Percentiles rank a stretch among this genome's conserved stretches.
These are phyloP conservation scores for Isoperla grammatica DNA, from an alignment of 2,888 invertebrate genomes.

Conservation along the genomic window DNA sequence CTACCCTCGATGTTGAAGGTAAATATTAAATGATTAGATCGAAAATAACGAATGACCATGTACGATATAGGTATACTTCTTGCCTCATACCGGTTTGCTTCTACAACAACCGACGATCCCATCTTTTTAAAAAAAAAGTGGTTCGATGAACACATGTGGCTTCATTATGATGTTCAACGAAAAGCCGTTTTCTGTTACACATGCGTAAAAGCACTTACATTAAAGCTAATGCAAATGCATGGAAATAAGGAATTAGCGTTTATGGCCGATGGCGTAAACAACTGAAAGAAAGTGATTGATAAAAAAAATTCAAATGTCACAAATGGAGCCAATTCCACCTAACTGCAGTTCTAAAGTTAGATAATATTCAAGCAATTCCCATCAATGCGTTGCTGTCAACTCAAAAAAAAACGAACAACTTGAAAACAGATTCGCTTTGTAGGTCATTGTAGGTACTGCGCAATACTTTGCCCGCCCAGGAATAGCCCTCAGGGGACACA, in stretches of 20 bases:
- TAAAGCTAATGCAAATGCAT: not conserved
- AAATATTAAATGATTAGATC: too few relatives aligned
- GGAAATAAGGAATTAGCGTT: not conserved
- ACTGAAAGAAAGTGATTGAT: slow-evolving; percentile 9
- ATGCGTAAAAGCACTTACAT: slow-evolving; percentile 4
- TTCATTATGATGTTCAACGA: slow-evolving; percentile 6
- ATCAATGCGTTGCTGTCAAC: not conserved
- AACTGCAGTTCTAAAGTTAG: not conserved
- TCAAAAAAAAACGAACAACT: not conserved
- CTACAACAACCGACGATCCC: not conserved
- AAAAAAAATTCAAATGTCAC: not conserved
- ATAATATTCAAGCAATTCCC: not conserved
- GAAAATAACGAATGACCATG: too few relatives aligned
- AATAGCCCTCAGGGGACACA: not conserved
- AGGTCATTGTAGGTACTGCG: not conserved
- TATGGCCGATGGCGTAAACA: slow-evolving; percentile 1
- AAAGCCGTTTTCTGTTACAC: not conserved
- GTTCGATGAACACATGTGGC: not conserved
- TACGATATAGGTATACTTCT: not conserved
- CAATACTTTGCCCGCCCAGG: slow-evolving; percentile 1
- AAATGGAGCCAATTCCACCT: slow-evolving; percentile 3
- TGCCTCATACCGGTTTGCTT: not conserved
- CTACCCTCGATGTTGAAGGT: too few relatives aligned
- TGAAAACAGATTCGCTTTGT: not conserved
- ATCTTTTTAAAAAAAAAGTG: slow-evolving; percentile 10